Percentiles rank a stretch among this genome's conserved stretches.
Conservation (phyloP, 2,113 vertebrate genomes). For the Pavo muticus region DNA sequence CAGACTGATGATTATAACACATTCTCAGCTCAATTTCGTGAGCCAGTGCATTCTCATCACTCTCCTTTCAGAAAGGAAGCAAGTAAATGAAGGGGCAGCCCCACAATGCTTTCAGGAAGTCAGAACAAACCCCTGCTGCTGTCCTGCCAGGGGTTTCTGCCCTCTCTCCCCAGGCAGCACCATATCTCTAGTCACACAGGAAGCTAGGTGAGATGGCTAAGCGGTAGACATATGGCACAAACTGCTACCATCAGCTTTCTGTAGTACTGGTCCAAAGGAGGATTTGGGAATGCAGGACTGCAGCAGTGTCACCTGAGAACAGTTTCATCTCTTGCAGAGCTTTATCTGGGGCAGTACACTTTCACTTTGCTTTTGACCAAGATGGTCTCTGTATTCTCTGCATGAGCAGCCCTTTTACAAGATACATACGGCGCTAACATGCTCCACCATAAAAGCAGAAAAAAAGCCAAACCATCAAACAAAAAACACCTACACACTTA, state of each 20-base stretch:
- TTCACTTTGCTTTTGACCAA: background rate
- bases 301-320: background rate
- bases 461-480: background rate
- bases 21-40: background rate
- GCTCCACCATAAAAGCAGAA: background rate
- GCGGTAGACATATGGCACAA: background rate
- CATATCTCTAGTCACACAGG: background rate
- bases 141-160: rapidly evolving
- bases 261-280: background rate
- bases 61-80: background rate
- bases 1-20: background rate
- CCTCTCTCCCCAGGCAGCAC: background rate
- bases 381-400: background rate
- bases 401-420: background rate
- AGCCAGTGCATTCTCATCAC: background rate
- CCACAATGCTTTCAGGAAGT: background rate
- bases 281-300: background rate
- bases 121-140: background rate
- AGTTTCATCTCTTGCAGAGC: background rate
- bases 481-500: background rate
- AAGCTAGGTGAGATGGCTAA: background rate
- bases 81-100: background rate
- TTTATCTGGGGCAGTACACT: rapidly evolving
- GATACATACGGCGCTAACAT: background rate
- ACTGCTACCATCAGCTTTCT: background rate